These are phyloP conservation scores for Dendrolimus pini DNA, from an alignment of 2,888 invertebrate genomes.

Conservation along the genomic window DNA sequence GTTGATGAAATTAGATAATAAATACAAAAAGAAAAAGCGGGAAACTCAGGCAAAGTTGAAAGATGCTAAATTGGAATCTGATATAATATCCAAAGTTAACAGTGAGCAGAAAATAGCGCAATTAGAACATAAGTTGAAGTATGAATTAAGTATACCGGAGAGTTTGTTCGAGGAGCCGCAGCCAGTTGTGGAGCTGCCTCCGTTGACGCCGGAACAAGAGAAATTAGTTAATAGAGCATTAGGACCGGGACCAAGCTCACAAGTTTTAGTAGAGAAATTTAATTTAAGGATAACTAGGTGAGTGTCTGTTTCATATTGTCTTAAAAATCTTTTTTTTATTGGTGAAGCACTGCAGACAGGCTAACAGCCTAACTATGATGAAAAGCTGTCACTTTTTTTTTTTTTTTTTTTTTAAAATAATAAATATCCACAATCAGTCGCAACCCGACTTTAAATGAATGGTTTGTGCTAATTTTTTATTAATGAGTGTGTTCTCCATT, in stretches of 20 bases:
- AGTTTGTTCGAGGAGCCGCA: constrained; percentile 61
- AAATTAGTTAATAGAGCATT: constrained; percentile 76
- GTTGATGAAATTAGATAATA: constrained; percentile 66
- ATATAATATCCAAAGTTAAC: constrained; percentile 66
- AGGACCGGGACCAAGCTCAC: constrained; percentile 75
- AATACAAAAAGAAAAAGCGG: constrained; percentile 57
- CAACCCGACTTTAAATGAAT: too few species aligned
- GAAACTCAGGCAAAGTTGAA: constrained; percentile 60
- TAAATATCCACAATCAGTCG: too few species aligned
- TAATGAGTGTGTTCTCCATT: too few species aligned
- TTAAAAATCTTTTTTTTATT: too few species aligned
- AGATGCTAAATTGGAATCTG: constrained; percentile 60
- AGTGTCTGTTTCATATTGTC: constrained; percentile 1
- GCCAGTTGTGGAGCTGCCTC: constrained; percentile 67
- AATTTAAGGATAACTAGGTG: constrained; percentile 68
- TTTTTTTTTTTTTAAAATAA: too few species aligned
- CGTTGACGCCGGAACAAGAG: constrained; percentile 82
- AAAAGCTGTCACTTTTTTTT: too few species aligned
- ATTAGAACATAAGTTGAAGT: constrained; percentile 58
- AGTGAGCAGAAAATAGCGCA: constrained; percentile 58
- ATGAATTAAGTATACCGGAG: constrained; percentile 69
- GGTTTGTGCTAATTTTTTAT: too few species aligned
- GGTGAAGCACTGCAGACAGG: too few species aligned
- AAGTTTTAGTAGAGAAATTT: constrained; percentile 79
- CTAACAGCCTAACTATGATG: too few species aligned